These are phyloP conservation scores for Leptothorax acervorum DNA, from an alignment of 2,888 invertebrate species.

Conservation along the genomic window DNA sequence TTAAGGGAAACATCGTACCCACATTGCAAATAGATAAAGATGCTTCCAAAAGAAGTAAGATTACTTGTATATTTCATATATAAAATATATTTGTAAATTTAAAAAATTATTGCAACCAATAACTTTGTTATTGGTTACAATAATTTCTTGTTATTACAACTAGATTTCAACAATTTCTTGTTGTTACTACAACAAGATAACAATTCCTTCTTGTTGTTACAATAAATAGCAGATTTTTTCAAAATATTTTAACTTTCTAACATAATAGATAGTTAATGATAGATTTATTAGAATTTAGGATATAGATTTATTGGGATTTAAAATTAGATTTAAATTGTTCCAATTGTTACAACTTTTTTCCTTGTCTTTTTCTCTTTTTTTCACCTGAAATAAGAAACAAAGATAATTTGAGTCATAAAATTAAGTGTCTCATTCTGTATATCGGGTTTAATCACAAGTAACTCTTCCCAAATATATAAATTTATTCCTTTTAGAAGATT, in stretches of 20 bases:
- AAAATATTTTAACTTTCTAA: conserved; percentile 4
- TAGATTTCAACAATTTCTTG: no score
- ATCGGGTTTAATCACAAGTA: background rate
- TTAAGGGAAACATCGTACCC: background rate
- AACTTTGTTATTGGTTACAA: background rate
- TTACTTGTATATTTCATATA: no score
- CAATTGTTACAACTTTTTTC: background rate
- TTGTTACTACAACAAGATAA: no score
- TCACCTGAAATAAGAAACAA: background rate
- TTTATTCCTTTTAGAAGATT: background rate
- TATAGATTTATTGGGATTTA: background rate
- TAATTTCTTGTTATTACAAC: no score
- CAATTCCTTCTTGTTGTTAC: no score
- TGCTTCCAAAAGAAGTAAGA: background rate
- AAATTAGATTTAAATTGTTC: background rate
- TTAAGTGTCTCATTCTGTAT: background rate
- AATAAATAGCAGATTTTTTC: background rate
- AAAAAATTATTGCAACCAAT: background rate
- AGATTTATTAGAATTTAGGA: background rate
- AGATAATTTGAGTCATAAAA: background rate
- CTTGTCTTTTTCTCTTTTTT: background rate
- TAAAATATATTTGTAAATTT: background rate
- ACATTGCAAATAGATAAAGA: background rate
- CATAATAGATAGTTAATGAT: background rate
- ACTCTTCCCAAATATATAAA: background rate